Evolutionary conservation across 1,140 invertebrate species (phyloP), one percentile per base, ranked within the genome.

Genomic region (Aphidius ervi): DNA sequence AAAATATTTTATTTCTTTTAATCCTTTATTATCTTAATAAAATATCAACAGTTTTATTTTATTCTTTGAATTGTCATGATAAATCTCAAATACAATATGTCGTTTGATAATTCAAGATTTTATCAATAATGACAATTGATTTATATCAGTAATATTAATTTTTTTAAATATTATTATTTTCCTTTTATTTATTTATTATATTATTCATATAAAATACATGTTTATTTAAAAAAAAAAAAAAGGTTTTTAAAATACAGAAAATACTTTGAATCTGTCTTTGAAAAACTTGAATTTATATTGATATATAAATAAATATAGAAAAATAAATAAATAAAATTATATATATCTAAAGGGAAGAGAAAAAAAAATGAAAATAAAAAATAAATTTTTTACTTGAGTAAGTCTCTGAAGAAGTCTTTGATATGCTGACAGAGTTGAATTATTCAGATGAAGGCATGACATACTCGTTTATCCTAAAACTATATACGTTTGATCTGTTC

Each of bases 401-500:
- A 40, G 52, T 54, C n/a, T 9, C 37, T 43, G 42, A 23, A 37
- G 20, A 48, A 67, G 73, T 75, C 75, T 78, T 78, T 78, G 76
- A 78, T 77, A 77, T 78, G 73, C 76, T 73, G 71, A 76, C 72
- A 61, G 69, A 54, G 66, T 46, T 52, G 53, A 72, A 78, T 78
- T 78, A 78, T 78, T 78, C 76, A 78, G 69, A 78, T 78, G 74
- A 77, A 72, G 59, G 56, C 65, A 70, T 20, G 23, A 31, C 23
- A 31, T 57, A 42, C 48, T 45, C 45, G 52, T 52, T 76, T 74
- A 68, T 68, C 23, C 23, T 69, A 73, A 75, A 76, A 76, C 73
- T 72, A 64, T 31, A 31, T 31, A 31, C 70, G 73, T 76, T 77
- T 77, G 74, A 77, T 76, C 76, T 70, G 70, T 56, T 65, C 67